These are phyloP conservation scores for Mormoops blainvillei DNA, from an alignment of 2,113 vertebrate genomes.

Conservation along the genomic window DNA sequence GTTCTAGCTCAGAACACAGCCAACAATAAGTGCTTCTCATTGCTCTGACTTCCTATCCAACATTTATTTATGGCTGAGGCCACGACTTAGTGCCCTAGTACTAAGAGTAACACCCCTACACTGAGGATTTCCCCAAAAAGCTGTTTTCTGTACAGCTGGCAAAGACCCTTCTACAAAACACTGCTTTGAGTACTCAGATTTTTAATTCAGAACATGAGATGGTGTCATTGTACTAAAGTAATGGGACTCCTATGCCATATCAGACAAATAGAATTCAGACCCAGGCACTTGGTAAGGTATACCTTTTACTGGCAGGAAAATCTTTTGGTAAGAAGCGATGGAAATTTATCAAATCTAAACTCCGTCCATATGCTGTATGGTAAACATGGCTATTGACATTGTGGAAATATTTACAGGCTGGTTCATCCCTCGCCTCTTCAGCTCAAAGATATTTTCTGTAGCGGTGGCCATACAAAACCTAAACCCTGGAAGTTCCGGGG, in stretches of 20 bases:
- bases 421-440: not conserved
- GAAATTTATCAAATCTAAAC: conserved; percentile 46
- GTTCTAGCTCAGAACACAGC: not conserved
- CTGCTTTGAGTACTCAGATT: not conserved
- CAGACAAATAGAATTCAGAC: not conserved
- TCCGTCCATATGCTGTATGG: not conserved
- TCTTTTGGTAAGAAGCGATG: not conserved
- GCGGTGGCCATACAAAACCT: not conserved
- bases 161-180: not conserved
- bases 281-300: not conserved
- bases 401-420: not conserved
- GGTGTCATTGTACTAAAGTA: not conserved
- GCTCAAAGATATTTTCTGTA: conserved; percentile 17
- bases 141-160: not conserved
- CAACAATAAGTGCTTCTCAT: fast-evolving
- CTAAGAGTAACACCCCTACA: fast-evolving
- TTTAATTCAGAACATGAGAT: not conserved
- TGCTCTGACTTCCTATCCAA: not conserved
- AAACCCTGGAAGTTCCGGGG: not conserved
- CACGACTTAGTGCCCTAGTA: too few relatives aligned
- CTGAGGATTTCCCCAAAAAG: not conserved
- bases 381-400: not conserved
- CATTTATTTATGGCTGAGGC: not conserved
- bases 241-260: fast-evolving
- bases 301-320: not conserved